Evolutionary conservation across 2,113 vertebrate species (phyloP).

Genomic region (Chelonoidis abingdonii): DNA sequence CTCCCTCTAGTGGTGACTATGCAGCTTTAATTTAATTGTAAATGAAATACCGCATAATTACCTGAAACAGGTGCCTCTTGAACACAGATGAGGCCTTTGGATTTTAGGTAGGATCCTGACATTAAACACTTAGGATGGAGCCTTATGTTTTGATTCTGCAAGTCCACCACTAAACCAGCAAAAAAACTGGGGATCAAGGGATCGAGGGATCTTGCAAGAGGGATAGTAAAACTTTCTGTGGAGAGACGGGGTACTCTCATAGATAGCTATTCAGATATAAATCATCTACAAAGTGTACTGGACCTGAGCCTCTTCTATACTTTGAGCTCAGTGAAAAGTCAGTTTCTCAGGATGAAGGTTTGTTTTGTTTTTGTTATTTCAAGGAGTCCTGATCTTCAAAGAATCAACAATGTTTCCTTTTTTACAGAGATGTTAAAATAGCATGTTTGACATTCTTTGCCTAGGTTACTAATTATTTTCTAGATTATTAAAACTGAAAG

Average conservation of each 20-base stretch:
- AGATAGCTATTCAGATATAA: not conserved
- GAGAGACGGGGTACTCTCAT: not conserved
- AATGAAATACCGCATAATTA: not conserved
- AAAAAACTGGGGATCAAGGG: not conserved
- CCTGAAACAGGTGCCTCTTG: not conserved
- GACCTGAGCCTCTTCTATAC: fast-evolving
- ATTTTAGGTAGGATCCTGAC: not conserved
- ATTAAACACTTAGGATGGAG: not conserved
- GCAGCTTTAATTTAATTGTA: not conserved
- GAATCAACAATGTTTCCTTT: not conserved
- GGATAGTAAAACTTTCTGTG: not conserved
- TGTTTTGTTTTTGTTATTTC: not conserved
- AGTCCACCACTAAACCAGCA: not conserved
- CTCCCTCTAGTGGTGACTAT: not conserved
- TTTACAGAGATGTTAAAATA: not conserved
- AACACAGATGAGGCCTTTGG: not conserved
- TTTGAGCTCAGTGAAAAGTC: not conserved
- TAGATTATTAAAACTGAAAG: not conserved
- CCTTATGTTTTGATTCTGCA: not conserved
- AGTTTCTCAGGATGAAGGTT: not conserved
- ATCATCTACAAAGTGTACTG: not conserved
- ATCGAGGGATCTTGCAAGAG: not conserved
- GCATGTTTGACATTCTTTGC: not conserved
- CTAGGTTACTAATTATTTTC: not conserved
- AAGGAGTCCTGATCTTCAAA: not conserved